These are phyloP conservation scores for Brachystomella parvula DNA, from an alignment of 1,140 invertebrate genomes.

Conservation along the genomic window DNA sequence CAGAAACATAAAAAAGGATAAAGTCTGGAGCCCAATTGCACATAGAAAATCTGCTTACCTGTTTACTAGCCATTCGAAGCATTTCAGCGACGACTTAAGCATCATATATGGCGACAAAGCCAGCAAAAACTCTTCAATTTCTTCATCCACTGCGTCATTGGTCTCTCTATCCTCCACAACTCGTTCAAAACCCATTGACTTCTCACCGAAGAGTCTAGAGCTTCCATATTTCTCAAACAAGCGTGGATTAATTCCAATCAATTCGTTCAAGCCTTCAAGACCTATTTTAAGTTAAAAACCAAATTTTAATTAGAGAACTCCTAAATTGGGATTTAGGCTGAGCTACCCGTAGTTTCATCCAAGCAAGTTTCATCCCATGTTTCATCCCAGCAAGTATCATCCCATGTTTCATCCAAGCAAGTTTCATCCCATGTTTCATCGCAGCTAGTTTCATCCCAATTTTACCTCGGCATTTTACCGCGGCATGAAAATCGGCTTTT, in stretches of 20 bases:
- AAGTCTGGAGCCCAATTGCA: background rate
- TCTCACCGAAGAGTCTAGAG: conserved; percentile 61
- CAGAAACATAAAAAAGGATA: conserved; percentile 4
- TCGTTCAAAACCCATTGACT: conserved; percentile 67
- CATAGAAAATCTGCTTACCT: conserved; percentile 42
- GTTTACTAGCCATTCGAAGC: conserved; percentile 85
- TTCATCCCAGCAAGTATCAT: no score
- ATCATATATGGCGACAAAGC: conserved; percentile 79
- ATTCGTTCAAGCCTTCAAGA: conserved; percentile 67
- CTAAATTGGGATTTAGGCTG: no score
- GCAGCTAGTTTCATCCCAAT: no score
- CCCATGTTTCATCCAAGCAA: no score
- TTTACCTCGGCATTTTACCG: no score
- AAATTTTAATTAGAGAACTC: no score
- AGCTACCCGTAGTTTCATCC: no score
- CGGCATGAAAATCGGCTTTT: no score
- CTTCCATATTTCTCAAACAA: conserved; percentile 63
- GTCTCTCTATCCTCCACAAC: conserved; percentile 62
- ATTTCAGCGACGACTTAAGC: conserved; percentile 72
- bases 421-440: no score
- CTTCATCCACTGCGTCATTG: conserved; percentile 66
- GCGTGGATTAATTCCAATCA: conserved; percentile 59
- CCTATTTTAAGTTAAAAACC: conserved; percentile 45
- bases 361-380: no score
- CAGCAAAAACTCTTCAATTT: conserved; percentile 70